phyloP scores from a whole-genome alignment of 2,797 vertebrate genomes.

The Chelon labrosus region DNA sequence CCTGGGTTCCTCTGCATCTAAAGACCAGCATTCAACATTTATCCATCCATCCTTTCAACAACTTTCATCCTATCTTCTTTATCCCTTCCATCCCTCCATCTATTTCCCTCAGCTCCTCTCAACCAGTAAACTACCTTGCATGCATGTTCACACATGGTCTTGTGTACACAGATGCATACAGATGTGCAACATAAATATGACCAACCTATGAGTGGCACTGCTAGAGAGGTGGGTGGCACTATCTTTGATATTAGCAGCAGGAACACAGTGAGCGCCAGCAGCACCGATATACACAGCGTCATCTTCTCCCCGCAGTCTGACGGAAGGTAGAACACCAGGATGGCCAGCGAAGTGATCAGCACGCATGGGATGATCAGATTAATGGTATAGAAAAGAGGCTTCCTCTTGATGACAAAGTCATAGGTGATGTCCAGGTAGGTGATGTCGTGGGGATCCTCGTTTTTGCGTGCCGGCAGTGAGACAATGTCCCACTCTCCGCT shows the following conservation, averaged over 20 bases:
- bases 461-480: conserved; percentile 84
- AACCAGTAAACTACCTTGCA: too few species aligned
- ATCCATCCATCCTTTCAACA: too few species aligned
- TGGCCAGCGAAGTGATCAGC: conserved; percentile 86
- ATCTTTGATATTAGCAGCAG: conserved; percentile 89
- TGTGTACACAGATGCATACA: neutral
- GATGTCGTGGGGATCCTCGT: conserved; percentile 83
- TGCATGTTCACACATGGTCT: too few species aligned
- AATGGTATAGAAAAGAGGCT: conserved; percentile 88
- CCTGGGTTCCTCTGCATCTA: too few species aligned
- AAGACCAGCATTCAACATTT: too few species aligned
- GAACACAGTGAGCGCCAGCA: conserved; percentile 88
- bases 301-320: conserved; percentile 88
- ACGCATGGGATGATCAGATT: conserved; percentile 88
- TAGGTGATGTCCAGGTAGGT: conserved; percentile 88
- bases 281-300: conserved; percentile 86
- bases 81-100: too few species aligned
- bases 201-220: conserved; percentile 87
- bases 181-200: conserved; percentile 11
- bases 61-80: too few species aligned
- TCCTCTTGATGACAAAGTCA: conserved; percentile 86
- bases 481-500: conserved; percentile 90
- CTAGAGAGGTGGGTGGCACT: conserved; percentile 87
- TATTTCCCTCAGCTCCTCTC: too few species aligned
- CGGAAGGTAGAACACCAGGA: conserved; percentile 88